Evolutionary conservation across 2,113 vertebrate genomes (phyloP).

Genomic region (Psittacus erithacus): DNA sequence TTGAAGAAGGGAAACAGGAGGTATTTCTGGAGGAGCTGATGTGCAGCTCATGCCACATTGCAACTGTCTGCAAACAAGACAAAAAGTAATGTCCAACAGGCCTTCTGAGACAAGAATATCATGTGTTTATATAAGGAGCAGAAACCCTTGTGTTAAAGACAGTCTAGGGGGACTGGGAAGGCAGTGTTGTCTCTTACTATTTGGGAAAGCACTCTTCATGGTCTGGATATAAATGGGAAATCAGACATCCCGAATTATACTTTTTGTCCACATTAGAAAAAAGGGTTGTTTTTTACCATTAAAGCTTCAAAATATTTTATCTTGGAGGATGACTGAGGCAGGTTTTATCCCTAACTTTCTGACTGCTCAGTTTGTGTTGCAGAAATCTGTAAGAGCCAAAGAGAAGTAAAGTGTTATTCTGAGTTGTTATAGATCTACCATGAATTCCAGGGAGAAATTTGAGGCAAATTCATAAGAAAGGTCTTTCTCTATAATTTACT

Average conservation of each 20-base stretch:
- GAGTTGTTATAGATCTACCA: neutral
- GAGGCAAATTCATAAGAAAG: neutral
- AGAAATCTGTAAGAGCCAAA: neutral
- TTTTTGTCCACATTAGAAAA: neutral
- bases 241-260: neutral
- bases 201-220: neutral
- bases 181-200: neutral
- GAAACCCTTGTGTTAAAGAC: neutral
- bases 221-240: neutral
- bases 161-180: neutral
- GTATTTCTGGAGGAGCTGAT: neutral
- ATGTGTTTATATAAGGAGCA: neutral
- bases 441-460: neutral
- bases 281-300: neutral
- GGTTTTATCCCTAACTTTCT: neutral
- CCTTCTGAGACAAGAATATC: neutral
- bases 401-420: neutral
- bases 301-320: neutral
- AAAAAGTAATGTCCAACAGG: neutral
- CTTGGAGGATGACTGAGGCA: neutral
- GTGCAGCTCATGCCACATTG: accelerated
- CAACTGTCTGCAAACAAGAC: neutral
- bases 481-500: neutral
- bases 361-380: neutral
- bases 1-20: neutral